Evolutionary conservation across 2,888 invertebrate species (phyloP).

Genomic region (Ornithoptera priamus): DNA sequence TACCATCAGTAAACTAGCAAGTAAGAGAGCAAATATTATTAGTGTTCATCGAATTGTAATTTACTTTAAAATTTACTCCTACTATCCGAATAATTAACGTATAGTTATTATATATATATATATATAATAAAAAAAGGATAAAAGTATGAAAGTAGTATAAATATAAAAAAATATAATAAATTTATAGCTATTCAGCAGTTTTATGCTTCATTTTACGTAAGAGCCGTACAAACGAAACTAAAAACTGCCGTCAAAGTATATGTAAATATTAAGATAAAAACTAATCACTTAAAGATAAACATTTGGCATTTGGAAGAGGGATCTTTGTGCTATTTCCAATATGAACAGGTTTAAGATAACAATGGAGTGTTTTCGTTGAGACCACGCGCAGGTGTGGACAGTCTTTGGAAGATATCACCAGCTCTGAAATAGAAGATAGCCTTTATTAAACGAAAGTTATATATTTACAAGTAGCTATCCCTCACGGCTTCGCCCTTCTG

Average conservation of each 20-base stretch:
- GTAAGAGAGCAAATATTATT: too few relatives aligned
- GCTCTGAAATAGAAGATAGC: conserved; percentile 18
- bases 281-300: background rate
- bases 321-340: background rate
- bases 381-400: background rate
- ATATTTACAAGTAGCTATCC: background rate
- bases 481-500: too few relatives aligned
- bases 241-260: background rate
- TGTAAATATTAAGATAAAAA: background rate
- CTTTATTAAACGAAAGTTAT: conserved; percentile 1
- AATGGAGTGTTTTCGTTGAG: conserved; percentile 24
- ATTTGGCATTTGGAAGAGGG: background rate
- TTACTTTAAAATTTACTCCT: too few relatives aligned
- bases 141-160: too few relatives aligned
- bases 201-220: background rate
- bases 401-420: conserved; percentile 2
- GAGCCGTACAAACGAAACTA: background rate
- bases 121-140: too few relatives aligned
- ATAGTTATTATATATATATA: too few relatives aligned
- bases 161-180: too few relatives aligned
- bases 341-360: conserved; percentile 11
- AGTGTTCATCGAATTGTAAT: too few relatives aligned
- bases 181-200: background rate
- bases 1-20: too few relatives aligned
- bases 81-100: too few relatives aligned